Evolutionary conservation across 2,797 vertebrate genomes (phyloP).

Genomic region (Chelonia mydas): DNA sequence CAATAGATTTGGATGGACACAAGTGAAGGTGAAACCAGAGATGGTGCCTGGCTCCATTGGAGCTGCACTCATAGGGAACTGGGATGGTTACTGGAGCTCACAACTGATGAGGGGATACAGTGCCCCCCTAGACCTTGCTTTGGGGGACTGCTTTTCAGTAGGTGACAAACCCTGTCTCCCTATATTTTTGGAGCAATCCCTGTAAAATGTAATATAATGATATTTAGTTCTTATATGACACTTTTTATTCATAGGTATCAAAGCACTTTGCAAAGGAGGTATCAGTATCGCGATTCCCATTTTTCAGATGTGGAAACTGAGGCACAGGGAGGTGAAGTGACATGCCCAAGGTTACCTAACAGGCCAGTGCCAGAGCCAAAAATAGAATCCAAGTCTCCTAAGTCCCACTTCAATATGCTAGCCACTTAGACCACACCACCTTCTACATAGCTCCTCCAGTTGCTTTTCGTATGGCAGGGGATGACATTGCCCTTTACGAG

Average conservation of each 20-base stretch:
- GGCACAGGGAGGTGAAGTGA: neutral
- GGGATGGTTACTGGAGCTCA: neutral
- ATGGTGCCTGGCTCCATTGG: neutral
- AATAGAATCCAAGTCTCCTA: neutral
- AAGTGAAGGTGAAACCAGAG: neutral
- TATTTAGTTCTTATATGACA: neutral
- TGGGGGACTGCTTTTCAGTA: neutral
- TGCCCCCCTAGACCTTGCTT: neutral
- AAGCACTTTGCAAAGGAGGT: neutral
- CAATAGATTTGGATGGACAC: neutral
- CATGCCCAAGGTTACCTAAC: neutral
- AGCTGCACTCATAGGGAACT: neutral
- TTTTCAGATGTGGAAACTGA: neutral
- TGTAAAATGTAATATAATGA: neutral
- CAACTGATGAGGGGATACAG: neutral
- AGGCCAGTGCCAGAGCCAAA: neutral
- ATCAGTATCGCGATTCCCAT: neutral
- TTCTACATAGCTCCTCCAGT: conserved; percentile 2
- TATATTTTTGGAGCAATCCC: neutral
- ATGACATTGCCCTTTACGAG: accelerated
- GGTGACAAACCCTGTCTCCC: neutral
- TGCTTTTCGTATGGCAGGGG: conserved; percentile 10
- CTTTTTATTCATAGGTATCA: neutral
- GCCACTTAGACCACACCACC: neutral
- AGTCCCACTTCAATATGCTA: neutral